A percentile compares a stretch with the other conserved stretches of the same genome.
Conservation (phyloP, 2,797 vertebrate species). For the Eurystomus glaucurus region DNA sequence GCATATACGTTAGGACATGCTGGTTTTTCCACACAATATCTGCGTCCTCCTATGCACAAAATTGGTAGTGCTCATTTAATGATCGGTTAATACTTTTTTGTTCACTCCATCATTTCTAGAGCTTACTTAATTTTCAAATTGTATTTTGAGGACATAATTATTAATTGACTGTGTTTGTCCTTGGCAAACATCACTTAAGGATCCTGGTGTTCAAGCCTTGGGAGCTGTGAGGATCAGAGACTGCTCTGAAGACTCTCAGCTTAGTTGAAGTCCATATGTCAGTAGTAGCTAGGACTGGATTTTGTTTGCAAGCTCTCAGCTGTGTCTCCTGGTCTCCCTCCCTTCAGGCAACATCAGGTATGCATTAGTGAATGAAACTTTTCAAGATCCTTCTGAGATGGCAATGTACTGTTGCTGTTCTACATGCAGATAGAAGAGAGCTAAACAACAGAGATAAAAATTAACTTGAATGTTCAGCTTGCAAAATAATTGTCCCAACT, state of each 20-base stretch:
- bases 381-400: neutral
- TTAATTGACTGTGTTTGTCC: neutral
- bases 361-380: neutral
- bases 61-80: neutral
- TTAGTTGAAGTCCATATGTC: fast-evolving
- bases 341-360: neutral
- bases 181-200: neutral
- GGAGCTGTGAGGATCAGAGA: neutral
- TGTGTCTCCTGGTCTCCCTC: neutral
- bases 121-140: neutral
- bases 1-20: neutral
- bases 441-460: neutral
- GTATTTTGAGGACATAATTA: neutral
- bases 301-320: neutral
- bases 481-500: neutral
- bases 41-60: neutral
- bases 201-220: neutral
- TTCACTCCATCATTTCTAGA: neutral
- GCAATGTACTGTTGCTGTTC: neutral
- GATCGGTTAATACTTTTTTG: neutral
- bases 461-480: neutral
- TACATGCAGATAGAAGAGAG: neutral
- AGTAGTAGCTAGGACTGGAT: neutral
- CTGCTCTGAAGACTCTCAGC: neutral
- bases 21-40: neutral